Evolutionary conservation across 30 jellyfish, hydroid and myxozoan species (phyloP), one percentile per base, ranked within the genome.

Genomic region (Sanderia malayensis): DNA sequence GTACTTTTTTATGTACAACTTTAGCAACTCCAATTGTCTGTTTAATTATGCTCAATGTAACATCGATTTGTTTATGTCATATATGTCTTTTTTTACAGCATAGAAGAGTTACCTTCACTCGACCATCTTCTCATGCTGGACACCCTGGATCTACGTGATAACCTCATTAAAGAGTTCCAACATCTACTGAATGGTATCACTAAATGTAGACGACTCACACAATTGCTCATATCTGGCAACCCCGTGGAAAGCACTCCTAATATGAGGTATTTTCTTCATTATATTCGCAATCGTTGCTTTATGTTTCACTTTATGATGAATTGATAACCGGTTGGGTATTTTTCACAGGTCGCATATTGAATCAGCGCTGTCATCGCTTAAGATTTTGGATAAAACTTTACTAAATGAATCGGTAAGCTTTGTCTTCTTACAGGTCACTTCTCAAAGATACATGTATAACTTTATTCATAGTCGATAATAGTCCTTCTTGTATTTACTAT

Each of bases 201-300:
- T 1, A 60, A 78, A 1, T 78, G 89, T 58, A 65, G 44, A 58
- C 59, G 71, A 17, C 55, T 78, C 55, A 17, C 76, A 19, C 32
- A 21, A 10, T 57, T 78, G 59, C 61, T 25, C 25, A 33, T 78
- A 2, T 64, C 76, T 31, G 89, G 89, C 26, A 78, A 78, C 29
- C 89, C 89, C 0, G 58, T 78, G 27, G 49, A 37, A 18, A 76
- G 70, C 31, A 78, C 41, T 0, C 89, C 89, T 0, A 67, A 34
- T 53, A 1, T 78, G 31, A 49, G 80, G 89, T 78, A 47, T n/a
- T n/a, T n/a, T n/a, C n/a, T n/a, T n/a, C n/a, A n/a, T n/a, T n/a
- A n/a, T n/a, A n/a, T n/a, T n/a, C n/a, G n/a, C n/a, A n/a, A n/a
- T n/a, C n/a, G n/a, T n/a, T n/a, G n/a, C n/a, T n/a, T n/a, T n/a